phyloP scores from a whole-genome alignment of 2,888 invertebrate genomes.

The Lycocerus yunnanus region DNA sequence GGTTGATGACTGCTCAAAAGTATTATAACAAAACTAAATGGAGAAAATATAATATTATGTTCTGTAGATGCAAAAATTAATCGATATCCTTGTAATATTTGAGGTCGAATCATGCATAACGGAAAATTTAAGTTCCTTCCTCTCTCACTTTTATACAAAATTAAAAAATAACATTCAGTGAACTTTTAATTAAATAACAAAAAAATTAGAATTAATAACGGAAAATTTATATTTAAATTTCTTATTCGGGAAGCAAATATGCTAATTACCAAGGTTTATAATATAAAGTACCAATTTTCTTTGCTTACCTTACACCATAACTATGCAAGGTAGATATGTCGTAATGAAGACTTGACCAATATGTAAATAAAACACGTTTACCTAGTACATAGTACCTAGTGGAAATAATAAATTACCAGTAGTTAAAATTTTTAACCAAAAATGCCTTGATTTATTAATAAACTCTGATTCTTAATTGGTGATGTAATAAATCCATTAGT shows the following conservation, averaged over 20 bases:
- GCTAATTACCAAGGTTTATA: not conserved
- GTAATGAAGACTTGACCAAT: not conserved
- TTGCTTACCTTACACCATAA: not conserved
- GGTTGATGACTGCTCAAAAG: not conserved
- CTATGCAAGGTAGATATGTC: not conserved
- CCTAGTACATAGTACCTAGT: not conserved
- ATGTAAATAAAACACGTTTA: not conserved
- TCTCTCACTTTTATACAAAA: not conserved
- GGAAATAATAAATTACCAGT: not conserved
- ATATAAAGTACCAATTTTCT: not conserved
- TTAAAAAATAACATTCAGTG: not conserved
- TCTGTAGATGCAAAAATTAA: not conserved
- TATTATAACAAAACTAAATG: not conserved
- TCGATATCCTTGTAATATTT: not conserved
- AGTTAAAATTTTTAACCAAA: not conserved
- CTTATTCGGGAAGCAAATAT: not conserved
- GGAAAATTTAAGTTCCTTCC: not conserved
- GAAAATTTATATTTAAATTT: not conserved
- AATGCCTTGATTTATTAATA: not conserved
- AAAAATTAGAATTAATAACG: not conserved
- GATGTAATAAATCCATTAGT: not conserved
- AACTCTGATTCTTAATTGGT: not conserved
- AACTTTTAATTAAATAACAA: not conserved
- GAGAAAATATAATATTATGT: too few species aligned
- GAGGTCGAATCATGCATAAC: too few species aligned